Evolutionary conservation across 2,797 vertebrate species (phyloP).

Genomic region (Cuniculus paca): DNA sequence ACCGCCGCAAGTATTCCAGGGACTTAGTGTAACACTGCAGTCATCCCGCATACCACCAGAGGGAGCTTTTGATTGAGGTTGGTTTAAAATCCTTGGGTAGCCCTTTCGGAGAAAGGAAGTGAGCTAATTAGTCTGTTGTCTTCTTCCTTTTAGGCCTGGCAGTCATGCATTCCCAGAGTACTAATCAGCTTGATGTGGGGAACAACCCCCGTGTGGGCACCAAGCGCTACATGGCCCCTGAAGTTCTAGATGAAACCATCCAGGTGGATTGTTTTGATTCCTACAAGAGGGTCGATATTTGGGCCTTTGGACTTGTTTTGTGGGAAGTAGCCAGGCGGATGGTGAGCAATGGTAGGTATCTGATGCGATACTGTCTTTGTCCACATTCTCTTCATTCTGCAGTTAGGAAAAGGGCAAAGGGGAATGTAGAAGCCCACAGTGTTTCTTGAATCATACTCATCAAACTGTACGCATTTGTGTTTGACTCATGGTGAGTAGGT

Average conservation of each 20-base stretch:
- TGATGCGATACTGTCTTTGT: neutral
- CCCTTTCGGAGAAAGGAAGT: neutral
- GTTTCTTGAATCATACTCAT: neutral
- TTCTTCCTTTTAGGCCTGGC: slow-evolving; percentile 92
- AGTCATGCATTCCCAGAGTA: slow-evolving; percentile 99
- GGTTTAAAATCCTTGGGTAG: neutral
- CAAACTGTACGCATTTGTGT: neutral
- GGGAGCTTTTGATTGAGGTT: slow-evolving; percentile 32
- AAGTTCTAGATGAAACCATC: slow-evolving; percentile 97
- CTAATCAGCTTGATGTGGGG: slow-evolving; percentile 97
- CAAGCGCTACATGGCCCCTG: slow-evolving; percentile 99
- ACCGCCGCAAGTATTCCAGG: neutral
- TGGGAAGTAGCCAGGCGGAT: slow-evolving; percentile 98
- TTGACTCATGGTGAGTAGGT: neutral
- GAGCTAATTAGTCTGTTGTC: neutral
- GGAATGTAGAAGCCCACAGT: neutral
- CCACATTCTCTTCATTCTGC: neutral
- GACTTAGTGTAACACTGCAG: neutral
- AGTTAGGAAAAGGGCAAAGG: neutral
- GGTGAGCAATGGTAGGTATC: slow-evolving; percentile 96
- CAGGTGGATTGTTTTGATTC: slow-evolving; percentile 99
- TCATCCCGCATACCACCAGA: slow-evolving; percentile 47
- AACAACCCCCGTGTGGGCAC: slow-evolving; percentile 99
- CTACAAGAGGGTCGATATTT: slow-evolving; percentile 98
- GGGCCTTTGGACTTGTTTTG: slow-evolving; percentile 97